Evolutionary conservation across 53 echinoderm and acorn worm species (phyloP).

Genomic region (Mesocentrotus franciscanus): DNA sequence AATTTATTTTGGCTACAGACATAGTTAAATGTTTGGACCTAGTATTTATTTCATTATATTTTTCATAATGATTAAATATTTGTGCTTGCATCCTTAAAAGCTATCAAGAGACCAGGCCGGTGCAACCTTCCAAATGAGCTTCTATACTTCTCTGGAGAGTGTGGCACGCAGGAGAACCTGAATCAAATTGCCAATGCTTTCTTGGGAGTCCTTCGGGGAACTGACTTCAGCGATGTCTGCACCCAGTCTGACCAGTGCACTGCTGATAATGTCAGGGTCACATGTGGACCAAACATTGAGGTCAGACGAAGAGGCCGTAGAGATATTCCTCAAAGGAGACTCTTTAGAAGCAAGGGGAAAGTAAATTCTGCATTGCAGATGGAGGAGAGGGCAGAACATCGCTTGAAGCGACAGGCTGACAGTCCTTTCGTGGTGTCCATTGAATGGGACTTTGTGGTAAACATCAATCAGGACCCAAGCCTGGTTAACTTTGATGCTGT

Average conservation of each 20-base stretch:
- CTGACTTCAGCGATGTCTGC: constrained; percentile 68
- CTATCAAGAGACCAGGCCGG: constrained; percentile 34
- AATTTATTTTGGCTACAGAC: too few relatives aligned
- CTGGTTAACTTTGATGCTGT: constrained; percentile 43
- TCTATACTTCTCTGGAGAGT: constrained; percentile 82
- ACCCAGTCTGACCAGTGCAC: constrained; percentile 67
- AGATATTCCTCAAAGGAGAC: constrained; percentile 6
- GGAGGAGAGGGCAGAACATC: not conserved
- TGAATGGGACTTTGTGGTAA: constrained; percentile 55
- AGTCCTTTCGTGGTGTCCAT: constrained; percentile 31
- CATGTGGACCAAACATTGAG: constrained; percentile 64
- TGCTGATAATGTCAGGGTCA: constrained; percentile 76
- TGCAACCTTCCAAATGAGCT: constrained; percentile 67
- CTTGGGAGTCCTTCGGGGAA: constrained; percentile 19
- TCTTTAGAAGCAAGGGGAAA: not conserved
- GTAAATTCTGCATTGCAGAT: not conserved
- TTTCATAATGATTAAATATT: not conserved
- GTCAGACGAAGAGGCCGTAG: constrained; percentile 52
- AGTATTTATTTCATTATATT: too few relatives aligned
- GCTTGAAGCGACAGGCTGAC: not conserved
- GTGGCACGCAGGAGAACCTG: constrained; percentile 65
- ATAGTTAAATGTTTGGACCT: too few relatives aligned
- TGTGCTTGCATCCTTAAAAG: constrained; percentile 16
- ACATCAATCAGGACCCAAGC: constrained; percentile 55
- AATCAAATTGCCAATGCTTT: constrained; percentile 72